phyloP scores from a whole-genome alignment of 2,888 invertebrate genomes.

The Caenorhabditis drosophilae region DNA sequence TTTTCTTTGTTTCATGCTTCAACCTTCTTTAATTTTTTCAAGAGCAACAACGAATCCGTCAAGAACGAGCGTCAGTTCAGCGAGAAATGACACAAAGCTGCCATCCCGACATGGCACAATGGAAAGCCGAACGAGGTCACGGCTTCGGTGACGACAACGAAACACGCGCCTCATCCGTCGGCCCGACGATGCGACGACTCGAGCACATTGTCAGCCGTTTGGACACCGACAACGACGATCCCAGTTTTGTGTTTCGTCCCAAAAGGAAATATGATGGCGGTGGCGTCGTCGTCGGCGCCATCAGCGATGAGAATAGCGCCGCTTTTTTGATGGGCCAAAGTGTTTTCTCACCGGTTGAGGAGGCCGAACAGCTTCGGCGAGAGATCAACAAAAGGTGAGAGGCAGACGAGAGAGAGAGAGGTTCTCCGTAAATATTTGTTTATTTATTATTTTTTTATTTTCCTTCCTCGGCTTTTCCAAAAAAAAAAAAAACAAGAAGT shows the following conservation, averaged over 20 bases:
- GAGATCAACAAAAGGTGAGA: constrained; percentile 49
- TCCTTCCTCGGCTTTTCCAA: too few species aligned
- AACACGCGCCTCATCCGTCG: constrained; percentile 45
- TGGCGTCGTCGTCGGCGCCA: too few species aligned
- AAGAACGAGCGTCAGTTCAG: constrained; percentile 40
- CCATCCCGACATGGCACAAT: constrained; percentile 53
- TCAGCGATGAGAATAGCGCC: too few species aligned
- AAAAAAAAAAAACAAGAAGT: too few species aligned
- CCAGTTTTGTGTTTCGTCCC: constrained; percentile 52
- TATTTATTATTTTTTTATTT: too few species aligned
- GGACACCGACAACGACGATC: constrained; percentile 42
- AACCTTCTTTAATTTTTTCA: background rate
- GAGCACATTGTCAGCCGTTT: constrained; percentile 48
- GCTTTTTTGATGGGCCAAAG: constrained; percentile 50
- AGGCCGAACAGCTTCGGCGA: constrained; percentile 50
- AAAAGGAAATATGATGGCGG: too few species aligned
- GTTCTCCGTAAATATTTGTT: too few species aligned
- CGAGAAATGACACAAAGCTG: constrained; percentile 52
- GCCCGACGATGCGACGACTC: constrained; percentile 46
- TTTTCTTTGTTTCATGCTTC: constrained; percentile 1
- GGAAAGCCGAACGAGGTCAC: constrained; percentile 32
- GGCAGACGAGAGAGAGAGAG: too few species aligned
- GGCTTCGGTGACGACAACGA: constrained; percentile 33
- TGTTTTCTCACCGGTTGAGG: constrained; percentile 54
- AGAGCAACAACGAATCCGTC: constrained; percentile 35